These are phyloP conservation scores for Aplysina aerophoba DNA, from an alignment of 37 sponge, comb jelly and placozoan genomes.

Conservation along the genomic window DNA sequence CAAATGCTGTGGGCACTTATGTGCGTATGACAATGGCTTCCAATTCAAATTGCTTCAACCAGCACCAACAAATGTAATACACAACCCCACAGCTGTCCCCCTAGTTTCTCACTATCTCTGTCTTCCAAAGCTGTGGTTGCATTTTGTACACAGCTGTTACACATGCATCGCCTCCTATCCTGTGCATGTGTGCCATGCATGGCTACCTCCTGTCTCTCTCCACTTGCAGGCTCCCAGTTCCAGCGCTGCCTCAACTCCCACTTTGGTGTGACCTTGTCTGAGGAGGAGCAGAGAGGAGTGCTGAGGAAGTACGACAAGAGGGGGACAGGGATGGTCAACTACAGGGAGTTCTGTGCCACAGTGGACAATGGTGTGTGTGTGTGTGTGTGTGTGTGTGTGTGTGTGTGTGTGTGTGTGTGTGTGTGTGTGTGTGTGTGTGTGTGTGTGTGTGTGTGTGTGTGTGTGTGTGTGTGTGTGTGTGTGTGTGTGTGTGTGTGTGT, in stretches of 20 bases:
- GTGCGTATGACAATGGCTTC: too few relatives aligned
- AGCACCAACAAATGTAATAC: too few relatives aligned
- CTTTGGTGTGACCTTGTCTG: constrained; percentile 69
- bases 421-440: constrained; percentile 5
- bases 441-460: constrained; percentile 35
- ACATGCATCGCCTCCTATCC: too few relatives aligned
- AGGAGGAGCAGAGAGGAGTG: constrained; percentile 62
- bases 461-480: background rate
- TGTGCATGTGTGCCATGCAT: too few relatives aligned
- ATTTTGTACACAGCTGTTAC: too few relatives aligned
- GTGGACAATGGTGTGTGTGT: constrained; percentile 64
- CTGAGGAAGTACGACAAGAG: constrained; percentile 63
- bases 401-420: constrained; percentile 26
- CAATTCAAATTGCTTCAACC: too few relatives aligned
- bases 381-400: constrained; percentile 11
- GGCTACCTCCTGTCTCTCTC: background rate
- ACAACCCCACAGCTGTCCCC: too few relatives aligned
- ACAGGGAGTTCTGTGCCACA: constrained; percentile 56
- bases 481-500: background rate
- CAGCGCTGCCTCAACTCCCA: constrained; percentile 82
- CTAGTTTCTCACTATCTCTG: too few relatives aligned
- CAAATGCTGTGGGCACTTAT: too few relatives aligned
- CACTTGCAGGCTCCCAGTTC: constrained; percentile 74
- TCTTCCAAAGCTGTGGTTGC: too few relatives aligned
- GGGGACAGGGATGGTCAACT: constrained; percentile 70